Conservation (phyloP, 2,888 invertebrate genomes). For the Desoria tigrina region DNA sequence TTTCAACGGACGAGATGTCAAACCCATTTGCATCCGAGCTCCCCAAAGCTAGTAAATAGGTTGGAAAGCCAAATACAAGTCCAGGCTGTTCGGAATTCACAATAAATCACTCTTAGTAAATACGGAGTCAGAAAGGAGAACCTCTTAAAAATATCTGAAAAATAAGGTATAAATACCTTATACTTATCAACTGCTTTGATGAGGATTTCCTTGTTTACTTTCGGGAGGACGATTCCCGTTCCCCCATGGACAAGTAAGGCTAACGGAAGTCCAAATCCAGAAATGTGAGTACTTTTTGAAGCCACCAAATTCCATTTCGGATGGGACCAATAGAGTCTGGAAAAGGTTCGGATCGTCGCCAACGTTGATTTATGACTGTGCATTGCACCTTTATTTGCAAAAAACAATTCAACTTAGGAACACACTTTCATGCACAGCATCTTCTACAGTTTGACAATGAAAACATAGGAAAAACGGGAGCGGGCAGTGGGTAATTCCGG, state of each 20-base stretch:
- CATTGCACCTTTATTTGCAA: slow-evolving; percentile 36
- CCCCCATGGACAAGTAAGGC: slow-evolving; percentile 26
- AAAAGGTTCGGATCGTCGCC: slow-evolving; percentile 12
- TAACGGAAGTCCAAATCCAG: slow-evolving; percentile 30
- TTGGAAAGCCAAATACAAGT: slow-evolving; percentile 28
- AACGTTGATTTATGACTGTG: slow-evolving; percentile 40
- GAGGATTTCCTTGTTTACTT: slow-evolving; percentile 33
- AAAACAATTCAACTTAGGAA: slow-evolving; percentile 12
- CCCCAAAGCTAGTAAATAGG: slow-evolving; percentile 26
- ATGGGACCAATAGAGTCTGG: background rate
- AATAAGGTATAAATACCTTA: slow-evolving; percentile 28
- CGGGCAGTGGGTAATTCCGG: no score
- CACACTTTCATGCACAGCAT: background rate
- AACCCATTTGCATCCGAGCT: slow-evolving; percentile 17
- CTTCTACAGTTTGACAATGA: no score
- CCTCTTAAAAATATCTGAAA: background rate
- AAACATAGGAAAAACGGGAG: no score
- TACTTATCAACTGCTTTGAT: slow-evolving; percentile 41
- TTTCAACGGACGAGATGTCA: slow-evolving; percentile 34
- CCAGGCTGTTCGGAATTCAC: slow-evolving; percentile 24
- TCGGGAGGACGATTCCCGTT: slow-evolving; percentile 30
- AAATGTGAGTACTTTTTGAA: slow-evolving; percentile 46
- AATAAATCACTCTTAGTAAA: no score
- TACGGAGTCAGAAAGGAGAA: background rate
- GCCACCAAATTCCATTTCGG: slow-evolving; percentile 24